Percentiles rank a stretch among this genome's conserved stretches.
Evolutionary conservation across 2,113 vertebrate genomes (phyloP).

Genomic region (Polyodon spathula): DNA sequence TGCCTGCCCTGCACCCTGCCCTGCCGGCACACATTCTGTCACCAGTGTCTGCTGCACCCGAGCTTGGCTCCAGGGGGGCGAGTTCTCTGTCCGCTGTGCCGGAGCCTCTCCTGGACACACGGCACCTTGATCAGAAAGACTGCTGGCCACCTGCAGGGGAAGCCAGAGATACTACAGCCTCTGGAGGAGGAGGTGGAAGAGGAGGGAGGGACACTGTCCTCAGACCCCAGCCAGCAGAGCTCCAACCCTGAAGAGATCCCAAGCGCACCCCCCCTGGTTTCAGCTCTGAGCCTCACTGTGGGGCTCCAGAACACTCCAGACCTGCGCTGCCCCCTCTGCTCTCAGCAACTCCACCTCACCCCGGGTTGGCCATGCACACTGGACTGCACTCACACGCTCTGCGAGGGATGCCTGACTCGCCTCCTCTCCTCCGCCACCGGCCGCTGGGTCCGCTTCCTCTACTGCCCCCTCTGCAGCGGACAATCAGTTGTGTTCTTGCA

Average conservation of each 20-base stretch:
- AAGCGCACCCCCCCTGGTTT: not conserved
- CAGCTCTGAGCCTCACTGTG: constrained; percentile 32
- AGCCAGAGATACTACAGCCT: not conserved
- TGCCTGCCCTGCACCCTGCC: no score
- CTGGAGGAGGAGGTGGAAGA: not conserved
- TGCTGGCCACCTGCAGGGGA: not conserved
- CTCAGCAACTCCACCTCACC: constrained; percentile 2
- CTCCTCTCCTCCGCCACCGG: constrained; percentile 9
- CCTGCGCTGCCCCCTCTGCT: constrained; percentile 5
- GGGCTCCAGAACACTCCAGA: constrained; percentile 14
- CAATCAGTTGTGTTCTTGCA: not conserved
- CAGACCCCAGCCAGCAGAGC: no score
- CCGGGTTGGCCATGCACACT: not conserved
- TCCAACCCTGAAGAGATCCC: not conserved
- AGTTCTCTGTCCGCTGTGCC: constrained; percentile 4
- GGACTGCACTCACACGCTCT: constrained; percentile 10
- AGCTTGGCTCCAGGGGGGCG: constrained; percentile 7
- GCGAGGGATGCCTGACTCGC: constrained; percentile 3
- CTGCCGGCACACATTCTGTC: constrained; percentile 13
- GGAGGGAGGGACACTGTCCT: no score
- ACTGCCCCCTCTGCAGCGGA: constrained; percentile 6
- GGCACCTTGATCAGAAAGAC: not conserved
- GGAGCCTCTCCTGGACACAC: not conserved
- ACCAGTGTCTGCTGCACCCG: constrained; percentile 12
- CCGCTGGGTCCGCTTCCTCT: constrained; percentile 7